Evolutionary conservation across 1,140 invertebrate species (phyloP), one percentile per base, ranked within the genome.

Genomic region (Papilio dardanus): DNA sequence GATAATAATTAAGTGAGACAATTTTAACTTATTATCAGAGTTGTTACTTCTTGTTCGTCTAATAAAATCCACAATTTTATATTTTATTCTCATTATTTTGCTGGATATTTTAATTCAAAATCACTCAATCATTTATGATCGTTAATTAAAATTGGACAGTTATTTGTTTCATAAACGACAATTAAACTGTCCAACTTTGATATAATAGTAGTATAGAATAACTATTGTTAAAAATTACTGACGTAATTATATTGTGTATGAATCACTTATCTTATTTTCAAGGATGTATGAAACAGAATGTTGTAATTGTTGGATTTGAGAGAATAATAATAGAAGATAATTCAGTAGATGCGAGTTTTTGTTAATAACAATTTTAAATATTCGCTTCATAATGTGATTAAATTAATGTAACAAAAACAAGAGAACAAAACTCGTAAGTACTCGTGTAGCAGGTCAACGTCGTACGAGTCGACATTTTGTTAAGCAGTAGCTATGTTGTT

Each of bases 401-500:
- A 42, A 42, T 42, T 46, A 1, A 42, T 42, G 40, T 42, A 16
- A n/a, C 42, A 46, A 24, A 12, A 62, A 62, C 54, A 28, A 16
- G 12, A 14, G 2, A 30, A 31, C 10, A 16, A 42, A 71, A 50
- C 19, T 8, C 46, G 28, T 42, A 54, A 73, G 28, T 73, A 24
- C n/a, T 58, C 16, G 14, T 33, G 46, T 73, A 33, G 54, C 10
- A 71, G 31, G 69, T 50, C 69, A 50, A n/a, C n/a, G n/a, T n/a
- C n/a, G n/a, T 71, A 10, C 16, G 54, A 1, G 35, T n/a, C 46
- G 30, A 14, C 30, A 1, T 50, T 54, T 21, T 33, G 19, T 54
- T 6, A 50, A 73, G n/a, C 46, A 33, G 46, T 1, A 7, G 30
- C 24, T 3, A 71, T 28, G 16, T 19, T 58, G 31, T 21, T 71